Percentiles rank a stretch among this genome's conserved stretches.
Conservation (phyloP, 2,797 vertebrate species). For the Percopsis omiscomaycus region DNA sequence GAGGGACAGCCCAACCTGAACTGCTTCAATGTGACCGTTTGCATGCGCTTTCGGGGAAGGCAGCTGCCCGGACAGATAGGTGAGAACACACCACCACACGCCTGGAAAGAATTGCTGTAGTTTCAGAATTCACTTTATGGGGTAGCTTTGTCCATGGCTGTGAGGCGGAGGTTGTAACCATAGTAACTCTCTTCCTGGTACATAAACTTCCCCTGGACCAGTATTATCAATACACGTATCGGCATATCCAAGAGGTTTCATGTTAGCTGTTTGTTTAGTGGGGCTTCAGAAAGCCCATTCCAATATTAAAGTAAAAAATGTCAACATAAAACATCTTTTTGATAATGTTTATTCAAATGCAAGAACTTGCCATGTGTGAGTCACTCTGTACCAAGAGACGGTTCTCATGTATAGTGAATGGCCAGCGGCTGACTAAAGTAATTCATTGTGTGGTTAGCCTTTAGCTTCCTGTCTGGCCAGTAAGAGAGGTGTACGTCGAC, state of each 20-base stretch:
- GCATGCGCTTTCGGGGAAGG: slow-evolving; percentile 87
- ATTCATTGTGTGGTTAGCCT: slow-evolving; percentile 30
- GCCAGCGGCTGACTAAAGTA: slow-evolving; percentile 16
- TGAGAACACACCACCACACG: slow-evolving; percentile 48
- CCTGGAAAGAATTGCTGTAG: background rate
- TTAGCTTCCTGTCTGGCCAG: slow-evolving; percentile 21
- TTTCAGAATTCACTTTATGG: no score
- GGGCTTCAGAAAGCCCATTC: no score
- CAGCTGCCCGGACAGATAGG: slow-evolving; percentile 91
- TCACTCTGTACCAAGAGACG: background rate
- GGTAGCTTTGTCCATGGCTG: no score
- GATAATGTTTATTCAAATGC: slow-evolving; percentile 17
- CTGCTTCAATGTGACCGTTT: slow-evolving; percentile 87
- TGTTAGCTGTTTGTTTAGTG: no score
- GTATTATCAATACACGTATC: no score
- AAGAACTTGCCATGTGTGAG: slow-evolving; percentile 11
- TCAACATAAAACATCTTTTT: background rate
- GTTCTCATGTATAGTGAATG: slow-evolving; percentile 15
- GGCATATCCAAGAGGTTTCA: no score
- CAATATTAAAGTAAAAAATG: background rate
- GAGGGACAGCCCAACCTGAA: slow-evolving; percentile 87
- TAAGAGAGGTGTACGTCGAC: slow-evolving; percentile 44
- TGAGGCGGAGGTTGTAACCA: no score
- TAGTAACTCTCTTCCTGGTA: no score
- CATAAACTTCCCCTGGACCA: no score